phyloP scores from a whole-genome alignment of 30 jellyfish, hydroid and myxozoan species.

The Hydra vulgaris region DNA sequence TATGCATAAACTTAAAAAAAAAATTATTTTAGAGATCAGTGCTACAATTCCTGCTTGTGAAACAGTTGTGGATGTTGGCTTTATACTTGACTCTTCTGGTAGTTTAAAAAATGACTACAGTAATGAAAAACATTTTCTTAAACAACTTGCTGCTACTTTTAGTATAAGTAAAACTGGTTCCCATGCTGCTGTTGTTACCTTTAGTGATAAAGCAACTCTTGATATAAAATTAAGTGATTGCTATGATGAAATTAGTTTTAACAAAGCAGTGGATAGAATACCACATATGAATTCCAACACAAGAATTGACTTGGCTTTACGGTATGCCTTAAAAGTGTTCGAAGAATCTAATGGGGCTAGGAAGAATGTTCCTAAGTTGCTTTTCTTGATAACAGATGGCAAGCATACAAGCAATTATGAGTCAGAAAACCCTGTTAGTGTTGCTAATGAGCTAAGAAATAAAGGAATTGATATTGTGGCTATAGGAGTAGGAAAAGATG shows the following conservation, averaged over 20 bases:
- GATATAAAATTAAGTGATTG: constrained; percentile 35
- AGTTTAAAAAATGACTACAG: constrained; percentile 49
- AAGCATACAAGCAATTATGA: constrained; percentile 36
- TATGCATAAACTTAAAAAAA: too few species aligned
- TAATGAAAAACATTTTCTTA: constrained; percentile 64
- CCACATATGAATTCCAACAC: constrained; percentile 65
- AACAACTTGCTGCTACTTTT: constrained; percentile 38
- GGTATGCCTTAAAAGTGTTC: constrained; percentile 36
- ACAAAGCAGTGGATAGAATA: constrained; percentile 49
- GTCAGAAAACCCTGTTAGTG: constrained; percentile 42
- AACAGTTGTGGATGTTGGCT: constrained; percentile 52
- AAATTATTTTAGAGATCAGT: neutral
- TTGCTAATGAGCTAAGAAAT: constrained; percentile 44
- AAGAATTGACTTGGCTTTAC: constrained; percentile 62
- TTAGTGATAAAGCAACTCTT: constrained; percentile 59
- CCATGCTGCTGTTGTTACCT: constrained; percentile 62
- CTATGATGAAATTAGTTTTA: constrained; percentile 32
- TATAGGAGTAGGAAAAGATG: constrained; percentile 58
- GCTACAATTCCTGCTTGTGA: constrained; percentile 15
- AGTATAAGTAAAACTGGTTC: constrained; percentile 46
- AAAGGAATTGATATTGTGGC: constrained; percentile 44
- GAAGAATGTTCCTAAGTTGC: constrained; percentile 36
- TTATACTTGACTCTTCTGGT: constrained; percentile 77
- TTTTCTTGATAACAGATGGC: constrained; percentile 67
- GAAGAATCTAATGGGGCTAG: constrained; percentile 43